Base-by-base conservation (phyloP, 2,797 vertebrate species). In the Clarias fuscus region DNA sequence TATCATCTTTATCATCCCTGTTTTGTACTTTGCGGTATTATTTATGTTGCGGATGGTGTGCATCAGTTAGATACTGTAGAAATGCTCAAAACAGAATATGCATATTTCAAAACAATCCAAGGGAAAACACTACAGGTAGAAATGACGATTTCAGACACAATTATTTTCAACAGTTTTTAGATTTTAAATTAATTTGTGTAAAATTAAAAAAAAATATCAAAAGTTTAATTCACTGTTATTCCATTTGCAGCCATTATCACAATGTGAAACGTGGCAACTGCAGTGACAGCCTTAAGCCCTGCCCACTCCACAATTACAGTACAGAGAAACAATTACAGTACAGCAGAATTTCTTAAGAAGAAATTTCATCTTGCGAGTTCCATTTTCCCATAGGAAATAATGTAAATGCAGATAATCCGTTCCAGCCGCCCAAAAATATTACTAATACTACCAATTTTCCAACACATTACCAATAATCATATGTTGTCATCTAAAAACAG, bases 1-100 rank as follows among this genome's bases (percentile, higher is more conserved):
- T 67, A n/a, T 73, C 48, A 73, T 76, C 79, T 56, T 62, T 75
- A n/a, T 73, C 48, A 73, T 76, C 79, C 30, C 70, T 58, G 10
- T 8, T 82, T 73, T 75, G 67, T 53, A 59, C 61, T 64, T 64
- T 73, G 43, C 70, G 75, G 30, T 58, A 58, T 82, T 75, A 75
- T 82, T 75, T 75, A 82, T 82, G 58, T 77, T 48, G 48, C 2
- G 71, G 17, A 59, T 48, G 48, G n/a, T 64, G 17, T 27, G 24
- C 15, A 53, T 65, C 37, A 48, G 78, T 43, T 65, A 80, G 61
- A 80, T n/a, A 1, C 30, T 30, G 30, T 30, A 40, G 20, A 33
- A 80, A 40, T 43, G 59, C 11, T 43, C 33, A 27, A 0, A 5
- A 24, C 33, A 15, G 11, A 40, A 24, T 59, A 80, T 43, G 33